Evolutionary conservation across 2,797 vertebrate genomes (phyloP).

Genomic region (Cyprinella venusta): DNA sequence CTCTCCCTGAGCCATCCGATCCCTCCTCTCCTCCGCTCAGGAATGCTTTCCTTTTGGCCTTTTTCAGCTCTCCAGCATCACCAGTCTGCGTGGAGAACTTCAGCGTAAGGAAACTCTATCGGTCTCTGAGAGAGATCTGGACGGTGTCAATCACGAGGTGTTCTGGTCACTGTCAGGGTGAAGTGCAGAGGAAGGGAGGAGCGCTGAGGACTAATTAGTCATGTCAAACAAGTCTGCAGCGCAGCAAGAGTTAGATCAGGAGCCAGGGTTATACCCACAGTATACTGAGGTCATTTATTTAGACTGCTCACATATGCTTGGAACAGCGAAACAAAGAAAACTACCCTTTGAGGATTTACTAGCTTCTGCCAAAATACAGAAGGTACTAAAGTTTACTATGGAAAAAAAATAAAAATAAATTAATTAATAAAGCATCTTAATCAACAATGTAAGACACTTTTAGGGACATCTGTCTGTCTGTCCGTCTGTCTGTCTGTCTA

Average conservation of each 20-base stretch:
- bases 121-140: conserved; percentile 13
- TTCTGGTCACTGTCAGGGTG: conserved; percentile 55
- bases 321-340: not conserved
- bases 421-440: not conserved
- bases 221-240: conserved; percentile 20
- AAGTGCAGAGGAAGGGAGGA: conserved; percentile 41
- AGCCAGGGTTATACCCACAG: conserved; percentile 10
- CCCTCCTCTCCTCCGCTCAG: conserved; percentile 72
- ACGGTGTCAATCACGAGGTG: conserved; percentile 30
- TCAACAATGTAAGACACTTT: too few species aligned
- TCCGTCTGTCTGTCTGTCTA: too few species aligned
- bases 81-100: conserved; percentile 6
- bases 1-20: conserved; percentile 72
- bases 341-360: not conserved
- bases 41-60: conserved; percentile 69
- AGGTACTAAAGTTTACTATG: not conserved
- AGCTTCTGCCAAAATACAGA: not conserved
- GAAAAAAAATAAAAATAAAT: too few species aligned
- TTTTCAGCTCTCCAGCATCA: conserved; percentile 4
- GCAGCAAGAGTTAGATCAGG: not conserved
- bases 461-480: too few species aligned
- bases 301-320: conserved; percentile 15
- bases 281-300: conserved; percentile 39
- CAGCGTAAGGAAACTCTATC: conserved; percentile 48
- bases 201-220: not conserved